Conservation (phyloP, 2,888 invertebrate genomes). For the Glyphotaelius pellucidus region DNA sequence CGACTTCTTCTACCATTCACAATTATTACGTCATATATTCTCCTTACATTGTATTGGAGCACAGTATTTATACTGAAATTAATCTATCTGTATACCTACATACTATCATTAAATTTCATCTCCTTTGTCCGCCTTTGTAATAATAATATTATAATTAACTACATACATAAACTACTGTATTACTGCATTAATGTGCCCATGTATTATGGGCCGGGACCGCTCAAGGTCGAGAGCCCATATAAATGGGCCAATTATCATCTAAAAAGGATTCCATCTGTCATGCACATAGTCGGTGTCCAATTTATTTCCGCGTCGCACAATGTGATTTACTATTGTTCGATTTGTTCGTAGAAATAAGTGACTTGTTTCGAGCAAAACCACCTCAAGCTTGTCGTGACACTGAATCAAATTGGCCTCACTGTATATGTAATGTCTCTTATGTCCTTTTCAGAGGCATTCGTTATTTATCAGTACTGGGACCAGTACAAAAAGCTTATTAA, state of each 20-base stretch:
- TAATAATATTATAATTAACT: not conserved
- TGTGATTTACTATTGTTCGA: not conserved
- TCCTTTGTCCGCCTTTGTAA: not conserved
- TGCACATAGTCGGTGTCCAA: not conserved
- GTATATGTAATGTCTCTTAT: no score
- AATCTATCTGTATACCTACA: not conserved
- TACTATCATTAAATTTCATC: not conserved
- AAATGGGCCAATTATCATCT: not conserved
- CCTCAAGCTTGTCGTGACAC: no score
- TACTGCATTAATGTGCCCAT: not conserved
- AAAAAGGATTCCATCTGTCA: constrained; percentile 2
- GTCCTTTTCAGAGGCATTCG: no score
- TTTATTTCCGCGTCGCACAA: not conserved
- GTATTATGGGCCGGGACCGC: not conserved
- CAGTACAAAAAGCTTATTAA: no score
- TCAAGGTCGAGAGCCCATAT: not conserved
- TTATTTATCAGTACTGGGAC: no score
- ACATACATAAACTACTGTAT: not conserved
- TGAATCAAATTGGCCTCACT: no score
- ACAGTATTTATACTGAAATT: not conserved
- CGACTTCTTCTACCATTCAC: no score
- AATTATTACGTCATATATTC: no score
- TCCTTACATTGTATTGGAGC: no score
- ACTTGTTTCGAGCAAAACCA: not conserved
- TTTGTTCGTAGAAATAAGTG: not conserved